Conservation (phyloP, 2,888 invertebrate species). For the Hirtodrosophila duncani region DNA sequence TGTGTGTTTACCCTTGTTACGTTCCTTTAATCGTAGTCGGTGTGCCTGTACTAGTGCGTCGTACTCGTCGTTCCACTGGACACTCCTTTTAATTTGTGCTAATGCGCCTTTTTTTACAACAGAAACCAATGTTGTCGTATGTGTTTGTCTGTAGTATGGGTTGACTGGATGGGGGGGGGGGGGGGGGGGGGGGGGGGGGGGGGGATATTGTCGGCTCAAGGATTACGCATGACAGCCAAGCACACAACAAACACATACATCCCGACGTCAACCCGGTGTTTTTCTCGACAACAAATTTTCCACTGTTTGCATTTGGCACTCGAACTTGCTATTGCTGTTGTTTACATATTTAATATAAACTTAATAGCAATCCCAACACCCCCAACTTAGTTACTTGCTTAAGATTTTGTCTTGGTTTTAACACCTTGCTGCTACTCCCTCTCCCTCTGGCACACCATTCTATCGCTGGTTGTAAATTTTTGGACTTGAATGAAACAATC, state of each 20-base stretch:
- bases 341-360: constrained; percentile 35
- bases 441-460: background rate
- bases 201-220: no score
- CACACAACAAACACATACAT: no score
- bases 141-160: no score
- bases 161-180: background rate
- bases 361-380: constrained; percentile 12
- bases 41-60: background rate
- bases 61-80: constrained; percentile 13
- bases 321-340: constrained; percentile 3
- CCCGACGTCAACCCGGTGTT: no score
- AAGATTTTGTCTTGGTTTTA: constrained; percentile 35
- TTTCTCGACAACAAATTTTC: constrained; percentile 32
- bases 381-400: background rate
- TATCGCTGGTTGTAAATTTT: no score
- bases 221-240: no score
- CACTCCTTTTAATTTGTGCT: constrained; percentile 52
- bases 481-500: no score
- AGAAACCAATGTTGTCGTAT: no score
- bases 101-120: constrained; percentile 31
- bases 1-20: no score
- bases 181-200: background rate
- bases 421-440: constrained; percentile 30
- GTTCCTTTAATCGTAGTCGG: background rate
- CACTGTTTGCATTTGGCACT: constrained; percentile 43